Conservation (phyloP, 1,140 invertebrate genomes). For the Cecropterus lyciades region DNA sequence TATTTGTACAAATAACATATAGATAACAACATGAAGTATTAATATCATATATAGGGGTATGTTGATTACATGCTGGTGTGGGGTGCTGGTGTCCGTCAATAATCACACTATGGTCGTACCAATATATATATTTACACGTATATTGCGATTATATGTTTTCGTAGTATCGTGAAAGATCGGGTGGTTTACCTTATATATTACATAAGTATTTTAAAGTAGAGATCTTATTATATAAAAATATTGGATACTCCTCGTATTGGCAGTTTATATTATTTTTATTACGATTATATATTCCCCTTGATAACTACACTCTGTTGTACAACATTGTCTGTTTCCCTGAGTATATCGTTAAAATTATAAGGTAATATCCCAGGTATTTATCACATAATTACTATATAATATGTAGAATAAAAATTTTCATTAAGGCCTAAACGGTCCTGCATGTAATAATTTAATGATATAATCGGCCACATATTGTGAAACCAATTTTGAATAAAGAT, state of each 20-base stretch:
- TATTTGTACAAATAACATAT: slow-evolving; percentile 32
- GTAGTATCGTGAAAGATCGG: slow-evolving; percentile 2
- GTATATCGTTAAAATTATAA: no score
- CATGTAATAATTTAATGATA: slow-evolving; percentile 7
- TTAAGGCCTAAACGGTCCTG: slow-evolving; percentile 8
- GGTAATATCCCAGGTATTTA: slow-evolving; percentile 7
- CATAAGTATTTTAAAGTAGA: not conserved
- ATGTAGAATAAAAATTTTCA: not conserved
- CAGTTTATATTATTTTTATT: not conserved
- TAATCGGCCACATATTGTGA: not conserved
- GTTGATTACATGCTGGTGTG: not conserved
- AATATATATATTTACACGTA: no score
- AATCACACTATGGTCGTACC: no score
- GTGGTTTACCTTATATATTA: slow-evolving; percentile 1
- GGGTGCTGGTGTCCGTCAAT: not conserved
- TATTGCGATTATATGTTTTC: not conserved
- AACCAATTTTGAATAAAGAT: slow-evolving; percentile 14
- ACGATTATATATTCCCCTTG: no score
- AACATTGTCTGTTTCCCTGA: no score
- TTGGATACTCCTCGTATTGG: not conserved
- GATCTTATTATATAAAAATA: not conserved
- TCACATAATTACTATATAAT: slow-evolving; percentile 7
- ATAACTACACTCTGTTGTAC: no score
- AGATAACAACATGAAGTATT: slow-evolving; percentile 21
- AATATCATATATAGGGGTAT: slow-evolving; percentile 13